phyloP scores from a whole-genome alignment of 1,140 invertebrate genomes.

The Trigoniulus corallinus region DNA sequence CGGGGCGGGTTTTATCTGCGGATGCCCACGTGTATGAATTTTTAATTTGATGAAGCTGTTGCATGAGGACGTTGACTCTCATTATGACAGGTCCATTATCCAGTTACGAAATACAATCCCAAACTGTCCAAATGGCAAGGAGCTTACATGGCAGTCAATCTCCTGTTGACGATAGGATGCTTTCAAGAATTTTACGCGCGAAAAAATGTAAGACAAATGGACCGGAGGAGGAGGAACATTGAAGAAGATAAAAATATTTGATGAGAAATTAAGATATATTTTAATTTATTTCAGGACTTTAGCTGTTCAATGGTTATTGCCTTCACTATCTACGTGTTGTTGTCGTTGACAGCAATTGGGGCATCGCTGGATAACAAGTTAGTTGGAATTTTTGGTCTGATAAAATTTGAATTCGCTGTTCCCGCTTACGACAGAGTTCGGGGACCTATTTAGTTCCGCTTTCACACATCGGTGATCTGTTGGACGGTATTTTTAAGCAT shows the following conservation, averaged over 20 bases:
- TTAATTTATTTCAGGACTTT: background rate
- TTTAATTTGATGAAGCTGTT: background rate
- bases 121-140: background rate
- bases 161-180: background rate
- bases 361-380: background rate
- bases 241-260: no score
- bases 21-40: no score
- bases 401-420: no score
- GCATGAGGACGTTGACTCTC: background rate
- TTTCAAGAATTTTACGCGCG: background rate
- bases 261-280: background rate
- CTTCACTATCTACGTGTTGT: background rate
- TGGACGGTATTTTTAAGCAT: no score
- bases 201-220: background rate
- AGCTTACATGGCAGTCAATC: background rate
- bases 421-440: no score
- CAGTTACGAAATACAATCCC: conserved; percentile 1
- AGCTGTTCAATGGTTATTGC: background rate
- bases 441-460: no score
- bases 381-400: no score
- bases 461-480: no score
- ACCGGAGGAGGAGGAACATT: no score
- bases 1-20: no score
- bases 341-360: background rate
- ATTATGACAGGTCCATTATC: background rate